A percentile compares a stretch with the other conserved stretches of the same genome.
Conservation (phyloP, 2,113 vertebrate species). For the Cyanoramphus novaezelandiae region DNA sequence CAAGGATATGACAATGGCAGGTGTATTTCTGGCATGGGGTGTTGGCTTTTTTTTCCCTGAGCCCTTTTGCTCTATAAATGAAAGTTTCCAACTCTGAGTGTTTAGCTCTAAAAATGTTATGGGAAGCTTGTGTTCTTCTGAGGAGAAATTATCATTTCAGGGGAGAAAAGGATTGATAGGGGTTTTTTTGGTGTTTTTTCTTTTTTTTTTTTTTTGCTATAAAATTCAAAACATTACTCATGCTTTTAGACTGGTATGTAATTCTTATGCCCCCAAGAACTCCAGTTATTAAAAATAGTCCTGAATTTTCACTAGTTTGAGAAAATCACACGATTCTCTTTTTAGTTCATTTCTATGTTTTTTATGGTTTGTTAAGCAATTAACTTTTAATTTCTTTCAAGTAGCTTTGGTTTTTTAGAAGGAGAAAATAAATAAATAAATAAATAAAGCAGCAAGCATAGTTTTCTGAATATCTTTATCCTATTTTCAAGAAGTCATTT, state of each 20-base stretch:
- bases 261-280: constrained; percentile 43
- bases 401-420: constrained; percentile 35
- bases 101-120: neutral
- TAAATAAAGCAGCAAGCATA: neutral
- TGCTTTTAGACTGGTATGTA: constrained; percentile 31
- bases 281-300: constrained; percentile 57
- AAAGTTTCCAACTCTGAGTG: neutral
- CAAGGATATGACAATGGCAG: neutral
- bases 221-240: constrained; percentile 34
- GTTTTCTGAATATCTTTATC: neutral
- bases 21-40: neutral
- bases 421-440: constrained; percentile 1
- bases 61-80: neutral
- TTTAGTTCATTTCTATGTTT: constrained; percentile 7
- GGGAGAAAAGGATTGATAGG: neutral
- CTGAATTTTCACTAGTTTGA: neutral
- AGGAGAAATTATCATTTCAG: neutral
- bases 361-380: constrained; percentile 61
- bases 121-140: neutral
- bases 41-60: neutral
- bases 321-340: neutral
- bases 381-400: constrained; percentile 63
- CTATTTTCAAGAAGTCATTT: neutral
- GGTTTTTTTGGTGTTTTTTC: too few relatives aligned
- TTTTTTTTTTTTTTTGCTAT: neutral